phyloP scores from a whole-genome alignment of 2,113 vertebrate genomes.

The Petrocephalus zakoni region DNA sequence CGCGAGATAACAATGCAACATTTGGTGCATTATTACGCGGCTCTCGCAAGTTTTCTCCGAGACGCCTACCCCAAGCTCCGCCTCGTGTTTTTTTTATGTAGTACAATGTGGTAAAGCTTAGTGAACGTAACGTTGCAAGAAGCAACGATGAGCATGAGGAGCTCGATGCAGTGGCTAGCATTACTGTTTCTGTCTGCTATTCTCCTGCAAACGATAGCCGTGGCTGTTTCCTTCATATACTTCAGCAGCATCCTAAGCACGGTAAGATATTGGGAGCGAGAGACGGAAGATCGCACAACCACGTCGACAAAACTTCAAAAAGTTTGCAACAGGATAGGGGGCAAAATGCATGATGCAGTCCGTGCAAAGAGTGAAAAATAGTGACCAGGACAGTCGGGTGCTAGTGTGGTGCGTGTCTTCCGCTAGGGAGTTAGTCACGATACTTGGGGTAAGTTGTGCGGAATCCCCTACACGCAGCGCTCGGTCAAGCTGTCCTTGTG shows the following conservation, averaged over 20 bases:
- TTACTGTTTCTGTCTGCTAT: constrained; percentile 55
- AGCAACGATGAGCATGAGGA: constrained; percentile 39
- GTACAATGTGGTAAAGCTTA: not conserved
- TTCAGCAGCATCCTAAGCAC: constrained; percentile 73
- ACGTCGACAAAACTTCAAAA: not conserved
- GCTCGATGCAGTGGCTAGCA: constrained; percentile 53
- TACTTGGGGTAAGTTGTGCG: not conserved
- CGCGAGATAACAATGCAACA: not conserved
- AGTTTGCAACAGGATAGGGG: not conserved
- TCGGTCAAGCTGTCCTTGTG: not conserved
- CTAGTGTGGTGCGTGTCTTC: not conserved
- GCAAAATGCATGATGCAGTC: not conserved
- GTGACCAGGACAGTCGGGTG: not conserved
- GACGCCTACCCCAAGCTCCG: constrained; percentile 10
- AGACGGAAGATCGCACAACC: not conserved
- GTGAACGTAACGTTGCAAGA: not conserved
- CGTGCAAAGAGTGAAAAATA: not conserved
- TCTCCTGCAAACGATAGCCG: constrained; percentile 68
- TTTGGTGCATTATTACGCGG: not conserved
- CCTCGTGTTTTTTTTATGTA: constrained; percentile 3
- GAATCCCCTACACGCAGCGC: too few relatives aligned
- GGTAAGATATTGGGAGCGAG: constrained; percentile 55
- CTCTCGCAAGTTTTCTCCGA: not conserved
- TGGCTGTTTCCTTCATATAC: constrained; percentile 73
- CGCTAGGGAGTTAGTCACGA: not conserved